Conservation (phyloP, 2,797 vertebrate species). For the Smutsia gigantea region DNA sequence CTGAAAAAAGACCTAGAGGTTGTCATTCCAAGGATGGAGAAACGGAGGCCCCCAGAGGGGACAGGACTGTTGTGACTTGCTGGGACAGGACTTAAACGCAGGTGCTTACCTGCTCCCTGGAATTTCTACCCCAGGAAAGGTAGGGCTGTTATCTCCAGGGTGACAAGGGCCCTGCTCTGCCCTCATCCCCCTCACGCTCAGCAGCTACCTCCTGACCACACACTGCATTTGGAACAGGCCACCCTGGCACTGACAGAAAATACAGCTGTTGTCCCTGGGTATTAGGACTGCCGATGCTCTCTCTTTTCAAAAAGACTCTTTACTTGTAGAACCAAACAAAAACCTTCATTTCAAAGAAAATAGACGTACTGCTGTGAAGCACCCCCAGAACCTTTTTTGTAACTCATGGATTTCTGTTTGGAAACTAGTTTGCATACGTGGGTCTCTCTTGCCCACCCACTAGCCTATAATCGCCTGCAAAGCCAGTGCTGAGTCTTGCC, state of each 20-base stretch:
- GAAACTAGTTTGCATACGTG: neutral
- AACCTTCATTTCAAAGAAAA: conserved; percentile 8
- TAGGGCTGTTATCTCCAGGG: neutral
- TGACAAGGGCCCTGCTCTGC: too few species aligned
- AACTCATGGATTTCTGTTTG: neutral
- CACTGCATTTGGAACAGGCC: neutral
- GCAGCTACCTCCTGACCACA: neutral
- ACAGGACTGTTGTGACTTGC: neutral
- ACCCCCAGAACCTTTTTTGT: neutral
- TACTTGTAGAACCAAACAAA: conserved; percentile 1
- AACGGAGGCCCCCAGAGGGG: neutral
- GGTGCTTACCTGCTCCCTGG: neutral
- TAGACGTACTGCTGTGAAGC: neutral
- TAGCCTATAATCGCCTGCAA: neutral
- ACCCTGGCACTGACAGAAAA: neutral
- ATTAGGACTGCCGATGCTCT: neutral
- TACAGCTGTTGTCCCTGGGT: neutral
- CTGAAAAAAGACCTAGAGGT: neutral
- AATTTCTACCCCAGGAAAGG: neutral
- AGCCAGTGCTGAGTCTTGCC: neutral
- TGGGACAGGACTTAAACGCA: neutral
- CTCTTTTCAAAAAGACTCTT: neutral
- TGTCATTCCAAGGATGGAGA: neutral
- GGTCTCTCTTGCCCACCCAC: neutral
- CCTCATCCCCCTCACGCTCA: neutral